phyloP scores from a whole-genome alignment of 2,113 vertebrate genomes.

The Callaeas wilsoni region DNA sequence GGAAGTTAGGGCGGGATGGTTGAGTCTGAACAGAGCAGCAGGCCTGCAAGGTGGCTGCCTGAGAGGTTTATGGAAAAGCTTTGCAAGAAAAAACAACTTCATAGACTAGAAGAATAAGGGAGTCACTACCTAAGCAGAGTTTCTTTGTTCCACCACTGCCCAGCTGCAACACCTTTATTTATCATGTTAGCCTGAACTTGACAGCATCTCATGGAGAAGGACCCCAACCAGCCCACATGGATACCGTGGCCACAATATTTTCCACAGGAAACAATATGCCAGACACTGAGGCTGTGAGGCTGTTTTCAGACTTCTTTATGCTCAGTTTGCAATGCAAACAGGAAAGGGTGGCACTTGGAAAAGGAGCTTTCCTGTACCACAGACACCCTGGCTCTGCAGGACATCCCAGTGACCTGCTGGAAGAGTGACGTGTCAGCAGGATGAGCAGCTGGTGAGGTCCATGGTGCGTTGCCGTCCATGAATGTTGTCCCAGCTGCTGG shows the following conservation, averaged over 20 bases:
- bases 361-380: conserved; percentile 17
- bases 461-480: background rate
- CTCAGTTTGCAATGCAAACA: conserved; percentile 32
- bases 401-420: background rate
- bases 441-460: background rate
- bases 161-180: background rate
- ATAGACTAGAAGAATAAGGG: background rate
- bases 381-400: background rate
- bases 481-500: background rate
- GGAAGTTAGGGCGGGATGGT: background rate
- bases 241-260: rapidly evolving
- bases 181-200: background rate
- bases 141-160: background rate
- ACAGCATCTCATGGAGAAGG: background rate
- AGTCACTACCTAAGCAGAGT: background rate
- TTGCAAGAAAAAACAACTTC: background rate
- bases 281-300: background rate
- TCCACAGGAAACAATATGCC: background rate
- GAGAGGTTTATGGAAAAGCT: background rate
- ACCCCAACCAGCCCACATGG: background rate
- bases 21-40: background rate
- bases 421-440: background rate
- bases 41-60: background rate
- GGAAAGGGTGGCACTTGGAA: conserved; percentile 35
- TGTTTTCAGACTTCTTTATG: background rate